Conservation (phyloP, 2,888 invertebrate species). For the Troides oblongomaculatus region DNA sequence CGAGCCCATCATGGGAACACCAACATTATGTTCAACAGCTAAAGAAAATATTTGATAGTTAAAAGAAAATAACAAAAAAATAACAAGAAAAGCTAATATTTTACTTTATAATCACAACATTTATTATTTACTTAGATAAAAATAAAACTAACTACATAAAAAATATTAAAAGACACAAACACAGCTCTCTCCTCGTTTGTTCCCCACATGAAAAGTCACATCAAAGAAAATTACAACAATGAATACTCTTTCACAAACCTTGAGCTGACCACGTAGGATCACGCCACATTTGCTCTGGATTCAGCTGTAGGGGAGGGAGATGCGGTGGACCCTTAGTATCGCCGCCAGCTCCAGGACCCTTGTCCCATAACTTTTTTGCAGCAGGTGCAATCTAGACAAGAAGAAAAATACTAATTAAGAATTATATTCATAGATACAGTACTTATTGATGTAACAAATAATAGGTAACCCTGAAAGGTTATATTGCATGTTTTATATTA, state of each 20-base stretch:
- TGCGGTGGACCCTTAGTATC: slow-evolving; percentile 88
- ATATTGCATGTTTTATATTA: no score
- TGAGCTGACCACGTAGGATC: slow-evolving; percentile 96
- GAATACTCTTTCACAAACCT: slow-evolving; percentile 72
- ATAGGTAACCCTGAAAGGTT: no score
- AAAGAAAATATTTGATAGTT: slow-evolving; percentile 27
- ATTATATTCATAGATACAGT: not conserved
- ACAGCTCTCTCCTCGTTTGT: slow-evolving; percentile 9
- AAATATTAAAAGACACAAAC: slow-evolving; percentile 16
- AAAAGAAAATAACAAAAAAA: slow-evolving; percentile 25
- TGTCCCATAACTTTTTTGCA: slow-evolving; percentile 96
- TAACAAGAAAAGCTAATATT: slow-evolving; percentile 22
- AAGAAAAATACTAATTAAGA: not conserved
- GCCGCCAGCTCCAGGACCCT: slow-evolving; percentile 84
- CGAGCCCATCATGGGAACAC: slow-evolving; percentile 83
- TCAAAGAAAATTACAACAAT: slow-evolving; percentile 8
- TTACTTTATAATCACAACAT: slow-evolving; percentile 17
- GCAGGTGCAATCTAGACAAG: slow-evolving; percentile 90
- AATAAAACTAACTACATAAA: slow-evolving; percentile 25
- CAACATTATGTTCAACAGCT: slow-evolving; percentile 68
- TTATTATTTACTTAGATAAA: slow-evolving; percentile 17
- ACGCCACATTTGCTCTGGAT: slow-evolving; percentile 91
- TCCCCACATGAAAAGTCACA: slow-evolving; percentile 11
- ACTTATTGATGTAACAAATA: no score
- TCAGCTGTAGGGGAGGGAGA: slow-evolving; percentile 86